Conservation (phyloP, 2,888 invertebrate genomes). For the Caprella mutica region DNA sequence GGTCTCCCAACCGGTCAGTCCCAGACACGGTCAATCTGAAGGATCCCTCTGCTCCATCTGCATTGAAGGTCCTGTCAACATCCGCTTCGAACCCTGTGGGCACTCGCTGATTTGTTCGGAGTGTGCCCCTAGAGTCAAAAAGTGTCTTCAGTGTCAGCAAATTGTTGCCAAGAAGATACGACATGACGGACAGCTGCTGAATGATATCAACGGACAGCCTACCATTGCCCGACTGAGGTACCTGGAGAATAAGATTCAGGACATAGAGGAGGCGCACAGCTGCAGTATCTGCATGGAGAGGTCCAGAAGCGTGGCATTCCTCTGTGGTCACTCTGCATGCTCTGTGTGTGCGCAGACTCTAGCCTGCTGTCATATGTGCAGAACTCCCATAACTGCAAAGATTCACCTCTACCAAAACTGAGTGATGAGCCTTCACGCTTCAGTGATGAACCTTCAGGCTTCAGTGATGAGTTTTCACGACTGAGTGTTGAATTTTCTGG, state of each 20-base stretch:
- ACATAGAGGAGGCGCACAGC: conserved; percentile 72
- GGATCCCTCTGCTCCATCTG: conserved; percentile 50
- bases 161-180: conserved; percentile 44
- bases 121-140: conserved; percentile 64
- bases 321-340: conserved; percentile 81
- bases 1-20: conserved; percentile 29
- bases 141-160: conserved; percentile 57
- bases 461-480: too few relatives aligned
- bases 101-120: conserved; percentile 63
- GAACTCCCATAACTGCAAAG: conserved; percentile 61
- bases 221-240: conserved; percentile 56
- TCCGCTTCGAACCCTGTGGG: conserved; percentile 59
- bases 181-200: conserved; percentile 39
- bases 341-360: conserved; percentile 67
- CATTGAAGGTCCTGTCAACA: conserved; percentile 52
- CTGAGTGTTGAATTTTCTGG: too few relatives aligned
- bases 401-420: conserved; percentile 57
- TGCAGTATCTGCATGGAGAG: conserved; percentile 83
- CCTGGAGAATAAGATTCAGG: conserved; percentile 65
- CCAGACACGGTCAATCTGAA: conserved; percentile 10
- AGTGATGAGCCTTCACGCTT: too few relatives aligned
- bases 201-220: conserved; percentile 46
- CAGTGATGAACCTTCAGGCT: too few relatives aligned
- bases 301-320: conserved; percentile 64
- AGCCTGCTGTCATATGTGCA: conserved; percentile 74